A percentile compares a stretch with the other conserved stretches of the same genome.
Conservation (phyloP, 2,888 invertebrate species). For the Sacculina carcini region DNA sequence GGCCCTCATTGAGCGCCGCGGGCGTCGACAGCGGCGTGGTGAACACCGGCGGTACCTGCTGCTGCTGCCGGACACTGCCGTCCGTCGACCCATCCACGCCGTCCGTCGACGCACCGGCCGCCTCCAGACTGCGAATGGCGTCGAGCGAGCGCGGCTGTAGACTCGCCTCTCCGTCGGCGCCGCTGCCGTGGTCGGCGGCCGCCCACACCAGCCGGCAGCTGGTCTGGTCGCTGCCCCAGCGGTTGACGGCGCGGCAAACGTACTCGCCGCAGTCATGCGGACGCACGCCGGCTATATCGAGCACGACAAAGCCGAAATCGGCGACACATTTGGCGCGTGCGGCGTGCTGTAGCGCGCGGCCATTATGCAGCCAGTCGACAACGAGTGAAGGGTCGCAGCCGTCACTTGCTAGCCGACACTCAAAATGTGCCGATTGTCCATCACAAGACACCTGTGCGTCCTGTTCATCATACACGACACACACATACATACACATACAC, state of each 20-base stretch:
- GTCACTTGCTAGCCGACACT: constrained; percentile 74
- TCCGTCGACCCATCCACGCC: constrained; percentile 15
- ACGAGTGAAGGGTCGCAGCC: constrained; percentile 79
- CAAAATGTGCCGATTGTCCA: constrained; percentile 79
- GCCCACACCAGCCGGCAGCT: constrained; percentile 50
- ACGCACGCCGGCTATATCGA: constrained; percentile 82
- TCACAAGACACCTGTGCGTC: constrained; percentile 56
- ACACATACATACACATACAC: constrained; percentile 6
- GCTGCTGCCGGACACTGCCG: constrained; percentile 28
- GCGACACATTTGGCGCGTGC: constrained; percentile 75
- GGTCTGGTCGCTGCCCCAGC: constrained; percentile 58
- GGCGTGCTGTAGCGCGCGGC: constrained; percentile 59
- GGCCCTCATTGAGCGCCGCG: constrained; percentile 68
- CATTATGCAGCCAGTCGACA: constrained; percentile 93
- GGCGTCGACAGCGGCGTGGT: constrained; percentile 61
- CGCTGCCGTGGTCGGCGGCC: constrained; percentile 51
- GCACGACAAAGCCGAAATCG: constrained; percentile 79
- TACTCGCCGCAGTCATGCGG: constrained; percentile 81
- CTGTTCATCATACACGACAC: no score
- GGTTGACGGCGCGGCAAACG: constrained; percentile 69
- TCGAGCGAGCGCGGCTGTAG: constrained; percentile 73
- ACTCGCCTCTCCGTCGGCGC: constrained; percentile 64
- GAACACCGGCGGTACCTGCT: constrained; percentile 76
- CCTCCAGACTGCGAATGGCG: constrained; percentile 60
- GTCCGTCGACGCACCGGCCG: constrained; percentile 31